Evolutionary conservation across 2,797 vertebrate species (phyloP).

Genomic region (Falco peregrinus): DNA sequence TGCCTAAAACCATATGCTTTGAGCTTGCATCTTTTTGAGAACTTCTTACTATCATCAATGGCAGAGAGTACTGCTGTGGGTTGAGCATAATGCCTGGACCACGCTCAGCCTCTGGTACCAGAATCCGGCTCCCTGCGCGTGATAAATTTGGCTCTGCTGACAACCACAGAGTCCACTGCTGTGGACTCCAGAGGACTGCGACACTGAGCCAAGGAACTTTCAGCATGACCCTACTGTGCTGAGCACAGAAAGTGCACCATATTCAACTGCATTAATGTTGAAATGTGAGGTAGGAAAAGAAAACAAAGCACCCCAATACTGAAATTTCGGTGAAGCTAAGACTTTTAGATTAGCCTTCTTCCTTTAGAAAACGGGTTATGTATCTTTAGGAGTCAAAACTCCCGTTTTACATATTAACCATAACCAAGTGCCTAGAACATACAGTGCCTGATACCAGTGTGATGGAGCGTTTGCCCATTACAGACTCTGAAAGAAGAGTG

Average conservation of each 20-base stretch:
- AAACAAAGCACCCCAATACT: neutral
- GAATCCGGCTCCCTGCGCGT: neutral
- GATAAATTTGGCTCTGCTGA: neutral
- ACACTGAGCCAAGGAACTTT: neutral
- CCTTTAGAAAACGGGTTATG: neutral
- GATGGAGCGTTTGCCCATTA: neutral
- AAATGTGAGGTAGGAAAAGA: neutral
- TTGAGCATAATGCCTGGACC: neutral
- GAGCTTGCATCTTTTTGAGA: neutral
- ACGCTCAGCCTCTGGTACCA: neutral
- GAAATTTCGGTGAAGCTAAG: neutral
- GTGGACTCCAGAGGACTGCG: neutral
- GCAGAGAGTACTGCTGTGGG: neutral
- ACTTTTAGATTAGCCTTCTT: neutral
- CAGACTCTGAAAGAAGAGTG: neutral
- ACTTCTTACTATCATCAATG: neutral
- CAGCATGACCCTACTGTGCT: rapidly evolving
- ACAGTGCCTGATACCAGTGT: neutral
- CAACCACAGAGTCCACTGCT: neutral
- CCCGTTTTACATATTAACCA: neutral
- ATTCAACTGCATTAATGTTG: neutral
- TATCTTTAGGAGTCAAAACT: neutral
- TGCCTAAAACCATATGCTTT: neutral
- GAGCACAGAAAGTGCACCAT: neutral
- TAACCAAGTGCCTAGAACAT: neutral